Base-by-base conservation (phyloP, 53 echinoderm and acorn worm species). In the Holothuria scabra region DNA sequence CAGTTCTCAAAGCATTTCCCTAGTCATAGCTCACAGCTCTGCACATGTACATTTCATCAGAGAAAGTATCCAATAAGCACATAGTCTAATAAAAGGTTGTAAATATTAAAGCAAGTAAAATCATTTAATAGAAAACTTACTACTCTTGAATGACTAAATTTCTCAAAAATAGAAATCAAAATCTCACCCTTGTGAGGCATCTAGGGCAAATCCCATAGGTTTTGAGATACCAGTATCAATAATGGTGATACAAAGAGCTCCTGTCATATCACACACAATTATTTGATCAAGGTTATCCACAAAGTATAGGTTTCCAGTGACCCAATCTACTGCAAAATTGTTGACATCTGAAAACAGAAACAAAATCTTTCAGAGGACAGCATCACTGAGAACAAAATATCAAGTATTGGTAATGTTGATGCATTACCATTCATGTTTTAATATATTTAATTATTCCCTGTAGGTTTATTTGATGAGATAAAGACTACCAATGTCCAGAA, bases 251-350 rank as follows among this genome's bases (percentile, higher is more conserved):
- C 93, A 93, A 33, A 88, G 81, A 21, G 82, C 85, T n/a, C 84
- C 90, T 21, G 74, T 76, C 13, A 37, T 52, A 23, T 82, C 66
- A 22, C 97, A 92, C 12, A 91, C 84, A 14, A 96, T 76, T 41
- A 96, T 91, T 13, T 85, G 87, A 46, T 96, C 86, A 13, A 88
- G 81, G 62, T 92, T 88, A 41, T 96, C 88, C 46, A 92, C 87
- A 78, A 93, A 94, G 85, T 96, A 96, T n/a, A 93, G 84, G 83
- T 96, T 96, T 5, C 90, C 90, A 11, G 92, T 92, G 16, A 89
- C 87, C 97, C 97, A 96, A 76, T 96, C 97, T 12, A 96, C 89
- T 28, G 97, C 93, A 86, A 96, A 90, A 74, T 93, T 89, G 72
- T 96, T 87, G 44, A 96, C 83, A 60, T 91, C 97, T 96, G 81